Evolutionary conservation across 2,797 vertebrate species (phyloP).

Genomic region (Octomys mimax): DNA sequence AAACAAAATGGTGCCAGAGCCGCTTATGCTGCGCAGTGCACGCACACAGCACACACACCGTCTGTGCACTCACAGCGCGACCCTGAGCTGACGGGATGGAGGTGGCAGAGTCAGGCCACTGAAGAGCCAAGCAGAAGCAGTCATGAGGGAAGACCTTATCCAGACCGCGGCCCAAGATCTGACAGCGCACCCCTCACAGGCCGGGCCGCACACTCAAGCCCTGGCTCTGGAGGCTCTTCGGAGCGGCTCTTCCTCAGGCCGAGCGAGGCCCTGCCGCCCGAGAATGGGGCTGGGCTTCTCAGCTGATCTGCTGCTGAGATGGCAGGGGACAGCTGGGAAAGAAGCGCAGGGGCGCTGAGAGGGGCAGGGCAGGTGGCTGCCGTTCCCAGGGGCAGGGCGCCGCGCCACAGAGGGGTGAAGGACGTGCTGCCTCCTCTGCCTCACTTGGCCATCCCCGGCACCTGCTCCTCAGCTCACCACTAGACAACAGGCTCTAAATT

Average conservation of each 20-base stretch:
- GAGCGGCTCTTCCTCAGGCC: neutral
- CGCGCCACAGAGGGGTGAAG: neutral
- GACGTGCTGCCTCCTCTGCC: neutral
- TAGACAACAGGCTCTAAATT: neutral
- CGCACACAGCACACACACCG: no score
- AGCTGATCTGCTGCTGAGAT: neutral
- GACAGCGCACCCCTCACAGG: neutral
- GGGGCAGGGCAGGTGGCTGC: neutral
- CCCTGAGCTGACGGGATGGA: conserved; percentile 84
- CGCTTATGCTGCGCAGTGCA: neutral
- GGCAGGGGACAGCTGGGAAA: neutral
- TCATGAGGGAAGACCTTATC: conserved; percentile 80
- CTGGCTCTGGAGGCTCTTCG: neutral
- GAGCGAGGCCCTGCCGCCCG: neutral
- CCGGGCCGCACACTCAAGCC: neutral
- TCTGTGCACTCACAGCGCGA: conserved; percentile 58
- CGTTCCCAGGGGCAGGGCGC: neutral
- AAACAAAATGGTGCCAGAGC: neutral
- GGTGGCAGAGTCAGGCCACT: conserved; percentile 83
- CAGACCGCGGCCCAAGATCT: conserved; percentile 42
- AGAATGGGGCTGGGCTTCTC: neutral
- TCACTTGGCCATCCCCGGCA: neutral
- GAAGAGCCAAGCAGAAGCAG: conserved; percentile 86
- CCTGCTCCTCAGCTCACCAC: neutral
- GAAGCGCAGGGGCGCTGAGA: neutral